Conservation (phyloP, 2,797 vertebrate species). For the Falco rusticolus region DNA sequence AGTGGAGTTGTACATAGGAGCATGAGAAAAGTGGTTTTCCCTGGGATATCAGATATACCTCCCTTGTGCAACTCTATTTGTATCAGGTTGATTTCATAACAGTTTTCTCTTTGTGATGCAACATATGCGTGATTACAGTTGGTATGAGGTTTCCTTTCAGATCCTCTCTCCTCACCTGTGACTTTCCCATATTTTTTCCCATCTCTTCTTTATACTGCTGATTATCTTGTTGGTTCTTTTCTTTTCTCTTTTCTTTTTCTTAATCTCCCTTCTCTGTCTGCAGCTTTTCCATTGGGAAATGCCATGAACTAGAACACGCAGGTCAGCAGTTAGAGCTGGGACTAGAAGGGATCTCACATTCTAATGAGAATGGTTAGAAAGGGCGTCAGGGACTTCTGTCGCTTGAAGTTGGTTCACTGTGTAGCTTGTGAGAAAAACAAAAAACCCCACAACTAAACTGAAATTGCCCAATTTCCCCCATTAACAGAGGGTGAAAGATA, state of each 20-base stretch:
- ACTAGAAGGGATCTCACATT: neutral
- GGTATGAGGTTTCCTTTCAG: neutral
- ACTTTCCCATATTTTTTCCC: neutral
- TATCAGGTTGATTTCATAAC: neutral
- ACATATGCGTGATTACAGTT: neutral
- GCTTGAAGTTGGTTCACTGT: neutral
- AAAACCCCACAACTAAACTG: fast-evolving
- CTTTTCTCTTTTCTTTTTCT: neutral
- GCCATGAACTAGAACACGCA: neutral
- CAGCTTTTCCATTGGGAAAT: neutral
- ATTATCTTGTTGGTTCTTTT: neutral
- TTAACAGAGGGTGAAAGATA: neutral
- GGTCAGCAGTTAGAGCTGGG: neutral
- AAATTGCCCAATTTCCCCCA: neutral
- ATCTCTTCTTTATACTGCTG: neutral
- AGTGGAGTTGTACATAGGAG: neutral
- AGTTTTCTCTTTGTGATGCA: neutral
- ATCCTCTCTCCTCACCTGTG: neutral
- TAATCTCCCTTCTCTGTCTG: neutral
- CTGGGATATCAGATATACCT: neutral
- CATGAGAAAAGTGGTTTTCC: neutral
- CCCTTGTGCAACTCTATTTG: neutral
- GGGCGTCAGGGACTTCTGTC: neutral
- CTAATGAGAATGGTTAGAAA: neutral
- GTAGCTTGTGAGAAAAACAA: neutral